Percentiles rank a stretch among this genome's conserved stretches.
These are phyloP conservation scores for Ethmia dodecea DNA, from an alignment of 2,888 invertebrate species.

Conservation along the genomic window DNA sequence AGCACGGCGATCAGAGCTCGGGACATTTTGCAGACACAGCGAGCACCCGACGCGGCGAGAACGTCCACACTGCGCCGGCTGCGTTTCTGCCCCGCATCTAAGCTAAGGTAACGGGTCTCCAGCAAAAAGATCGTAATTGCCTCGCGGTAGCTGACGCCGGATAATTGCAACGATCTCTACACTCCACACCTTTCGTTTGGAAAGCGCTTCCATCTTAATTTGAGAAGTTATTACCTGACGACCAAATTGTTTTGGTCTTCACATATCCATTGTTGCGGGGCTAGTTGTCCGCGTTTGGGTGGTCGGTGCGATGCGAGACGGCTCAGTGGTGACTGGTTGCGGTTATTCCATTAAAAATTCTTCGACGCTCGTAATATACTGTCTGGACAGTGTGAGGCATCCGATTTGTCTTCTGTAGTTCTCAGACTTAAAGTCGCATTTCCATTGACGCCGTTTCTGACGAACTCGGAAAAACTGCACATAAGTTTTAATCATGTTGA, in stretches of 20 bases:
- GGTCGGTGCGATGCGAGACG: conserved; percentile 12
- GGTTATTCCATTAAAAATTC: conserved; percentile 22
- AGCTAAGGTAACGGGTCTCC: conserved; percentile 57
- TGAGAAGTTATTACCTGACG: conserved; percentile 47
- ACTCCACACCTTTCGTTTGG: conserved; percentile 73
- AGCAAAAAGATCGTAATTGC: conserved; percentile 74
- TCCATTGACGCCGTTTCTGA: conserved; percentile 13
- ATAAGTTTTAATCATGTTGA: conserved; percentile 36
- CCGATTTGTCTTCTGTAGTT: conserved; percentile 17
- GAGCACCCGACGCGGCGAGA: conserved; percentile 21
- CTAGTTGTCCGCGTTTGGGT: conserved; percentile 7
- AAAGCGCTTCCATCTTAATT: conserved; percentile 68
- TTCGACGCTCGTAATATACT: conserved; percentile 10
- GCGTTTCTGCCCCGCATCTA: conserved; percentile 24
- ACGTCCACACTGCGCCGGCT: conserved; percentile 20
- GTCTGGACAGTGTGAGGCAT: conserved; percentile 20
- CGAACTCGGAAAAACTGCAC: conserved; percentile 18
- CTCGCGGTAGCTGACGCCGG: conserved; percentile 42
- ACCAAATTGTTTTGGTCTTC: conserved; percentile 36
- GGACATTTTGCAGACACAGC: conserved; percentile 15
- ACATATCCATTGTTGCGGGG: conserved; percentile 8
- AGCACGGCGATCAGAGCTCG: conserved; percentile 11
- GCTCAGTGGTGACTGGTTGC: conserved; percentile 31
- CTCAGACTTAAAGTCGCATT: conserved; percentile 20
- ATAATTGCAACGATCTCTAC: conserved; percentile 67